Conservation (phyloP, 2,888 invertebrate genomes). For the Drosophila paranaensis region DNA sequence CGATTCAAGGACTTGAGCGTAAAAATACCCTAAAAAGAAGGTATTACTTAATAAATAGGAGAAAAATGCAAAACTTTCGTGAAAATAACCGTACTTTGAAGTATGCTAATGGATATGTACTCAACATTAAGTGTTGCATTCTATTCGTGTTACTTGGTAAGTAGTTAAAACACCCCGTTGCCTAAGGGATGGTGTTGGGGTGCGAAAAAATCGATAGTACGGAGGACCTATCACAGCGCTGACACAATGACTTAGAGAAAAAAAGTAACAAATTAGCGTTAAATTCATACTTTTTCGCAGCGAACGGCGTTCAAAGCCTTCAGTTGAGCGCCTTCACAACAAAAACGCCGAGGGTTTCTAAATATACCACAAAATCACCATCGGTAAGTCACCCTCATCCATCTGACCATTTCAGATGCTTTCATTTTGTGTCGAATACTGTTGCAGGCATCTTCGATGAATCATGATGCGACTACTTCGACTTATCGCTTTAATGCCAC, state of each 20-base stretch:
- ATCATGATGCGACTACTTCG: slow-evolving; percentile 85
- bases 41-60: slow-evolving; percentile 8
- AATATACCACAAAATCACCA: slow-evolving; percentile 87
- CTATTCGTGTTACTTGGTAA: slow-evolving; percentile 50
- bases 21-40: slow-evolving; percentile 3
- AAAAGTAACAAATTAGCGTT: slow-evolving; percentile 29
- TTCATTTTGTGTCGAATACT: background rate
- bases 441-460: slow-evolving; percentile 81
- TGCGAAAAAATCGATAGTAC: slow-evolving; percentile 63
- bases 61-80: slow-evolving; percentile 34
- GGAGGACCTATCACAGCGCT: slow-evolving; percentile 49
- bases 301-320: slow-evolving; percentile 80
- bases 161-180: slow-evolving; percentile 24
- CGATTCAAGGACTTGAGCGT: slow-evolving; percentile 13
- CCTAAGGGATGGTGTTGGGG: slow-evolving; percentile 12
- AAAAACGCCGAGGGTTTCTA: slow-evolving; percentile 88
- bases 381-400: slow-evolving; percentile 69
- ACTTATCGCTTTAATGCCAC: slow-evolving; percentile 89
- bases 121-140: slow-evolving; percentile 34
- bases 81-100: slow-evolving; percentile 10
- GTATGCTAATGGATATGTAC: slow-evolving; percentile 11
- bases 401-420: background rate
- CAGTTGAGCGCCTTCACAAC: slow-evolving; percentile 87
- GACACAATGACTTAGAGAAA: slow-evolving; percentile 50
- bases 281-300: slow-evolving; percentile 49